A percentile compares a stretch with the other conserved stretches of the same genome.
Evolutionary conservation across 2,888 invertebrate genomes (phyloP).

Genomic region (Calameuta filiformis): DNA sequence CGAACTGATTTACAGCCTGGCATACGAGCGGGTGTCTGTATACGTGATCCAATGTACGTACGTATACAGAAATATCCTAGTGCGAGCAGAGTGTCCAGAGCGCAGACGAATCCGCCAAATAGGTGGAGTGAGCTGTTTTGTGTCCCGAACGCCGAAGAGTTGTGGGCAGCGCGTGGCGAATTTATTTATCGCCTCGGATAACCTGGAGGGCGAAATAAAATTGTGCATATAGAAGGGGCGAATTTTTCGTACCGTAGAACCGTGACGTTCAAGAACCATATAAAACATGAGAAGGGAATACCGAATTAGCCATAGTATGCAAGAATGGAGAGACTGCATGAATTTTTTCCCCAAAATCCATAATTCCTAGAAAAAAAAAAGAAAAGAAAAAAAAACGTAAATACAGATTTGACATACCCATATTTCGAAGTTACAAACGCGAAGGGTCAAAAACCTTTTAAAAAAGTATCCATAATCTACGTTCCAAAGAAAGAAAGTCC

Average conservation of each 20-base stretch:
- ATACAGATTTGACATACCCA: no score
- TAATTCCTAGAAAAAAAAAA: no score
- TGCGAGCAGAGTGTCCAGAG: slow-evolving; percentile 1
- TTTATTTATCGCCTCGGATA: slow-evolving; percentile 53
- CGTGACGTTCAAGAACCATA: no score
- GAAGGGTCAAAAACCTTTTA: no score
- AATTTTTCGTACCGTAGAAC: slow-evolving; percentile 9
- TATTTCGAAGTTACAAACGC: no score
- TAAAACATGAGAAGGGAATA: no score
- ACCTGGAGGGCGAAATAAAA: slow-evolving; percentile 11
- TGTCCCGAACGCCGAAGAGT: slow-evolving; percentile 40
- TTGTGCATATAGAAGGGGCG: slow-evolving; percentile 4
- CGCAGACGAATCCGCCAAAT: slow-evolving; percentile 35
- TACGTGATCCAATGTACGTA: not conserved
- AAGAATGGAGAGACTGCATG: no score
- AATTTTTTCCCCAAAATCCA: no score
- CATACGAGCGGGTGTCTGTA: not conserved
- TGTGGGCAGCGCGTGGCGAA: slow-evolving; percentile 55
- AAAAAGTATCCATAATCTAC: no score
- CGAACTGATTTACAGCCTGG: slow-evolving; percentile 60
- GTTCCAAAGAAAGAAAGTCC: no score
- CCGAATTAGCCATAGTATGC: no score
- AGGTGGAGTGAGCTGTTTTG: slow-evolving; percentile 25
- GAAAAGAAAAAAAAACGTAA: no score
- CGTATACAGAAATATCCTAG: not conserved